A percentile compares a stretch with the other conserved stretches of the same genome.
Evolutionary conservation across 2,797 vertebrate genomes (phyloP).

Genomic region (Gambusia yucatana): DNA sequence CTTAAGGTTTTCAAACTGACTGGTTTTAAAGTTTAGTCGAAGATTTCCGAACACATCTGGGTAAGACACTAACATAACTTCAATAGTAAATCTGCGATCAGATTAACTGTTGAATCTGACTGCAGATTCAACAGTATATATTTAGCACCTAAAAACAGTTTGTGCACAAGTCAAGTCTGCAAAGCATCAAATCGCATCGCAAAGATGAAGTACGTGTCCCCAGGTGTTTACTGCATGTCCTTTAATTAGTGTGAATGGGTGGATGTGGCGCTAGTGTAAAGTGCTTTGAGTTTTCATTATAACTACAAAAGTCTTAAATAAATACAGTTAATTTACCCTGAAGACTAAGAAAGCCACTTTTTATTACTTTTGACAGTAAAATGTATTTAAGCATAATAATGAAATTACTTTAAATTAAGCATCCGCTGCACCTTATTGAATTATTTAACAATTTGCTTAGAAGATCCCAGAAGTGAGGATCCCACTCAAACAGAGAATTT

Average conservation of each 20-base stretch:
- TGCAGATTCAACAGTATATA: no score
- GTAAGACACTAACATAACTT: not conserved
- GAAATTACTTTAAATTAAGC: not conserved
- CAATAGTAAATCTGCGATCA: not conserved
- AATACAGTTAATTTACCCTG: not conserved
- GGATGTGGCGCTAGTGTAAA: not conserved
- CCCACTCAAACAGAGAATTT: not conserved
- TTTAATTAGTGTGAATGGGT: not conserved
- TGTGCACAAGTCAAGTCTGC: not conserved
- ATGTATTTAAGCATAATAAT: not conserved
- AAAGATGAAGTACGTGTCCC: not conserved
- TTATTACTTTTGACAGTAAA: not conserved
- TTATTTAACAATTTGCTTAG: not conserved
- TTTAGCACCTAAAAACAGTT: not conserved
- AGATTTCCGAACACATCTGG: not conserved
- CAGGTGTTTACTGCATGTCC: not conserved
- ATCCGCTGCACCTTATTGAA: not conserved
- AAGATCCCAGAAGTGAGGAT: not conserved
- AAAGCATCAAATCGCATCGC: not conserved
- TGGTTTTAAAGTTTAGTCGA: not conserved
- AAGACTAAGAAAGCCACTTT: not conserved
- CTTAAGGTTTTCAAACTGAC: not conserved
- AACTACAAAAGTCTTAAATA: not conserved
- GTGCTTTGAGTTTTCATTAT: not conserved
- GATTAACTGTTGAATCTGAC: not conserved